phyloP scores from a whole-genome alignment of 2,888 invertebrate species.

The Raillietiella orientalis region DNA sequence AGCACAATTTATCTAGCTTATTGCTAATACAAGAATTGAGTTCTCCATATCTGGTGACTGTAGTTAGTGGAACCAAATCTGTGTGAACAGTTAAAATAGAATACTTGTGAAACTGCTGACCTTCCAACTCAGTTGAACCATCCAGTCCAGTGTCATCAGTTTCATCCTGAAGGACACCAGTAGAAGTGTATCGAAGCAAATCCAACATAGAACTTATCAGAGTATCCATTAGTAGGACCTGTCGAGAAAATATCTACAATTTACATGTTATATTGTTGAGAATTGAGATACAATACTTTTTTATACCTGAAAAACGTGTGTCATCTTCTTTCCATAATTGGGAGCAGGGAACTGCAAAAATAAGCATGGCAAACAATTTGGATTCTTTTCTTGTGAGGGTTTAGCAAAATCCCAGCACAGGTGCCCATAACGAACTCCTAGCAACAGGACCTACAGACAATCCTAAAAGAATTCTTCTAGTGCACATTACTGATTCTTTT shows the following conservation, averaged over 20 bases:
- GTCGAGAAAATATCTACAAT: slow-evolving; percentile 3
- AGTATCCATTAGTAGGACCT: slow-evolving; percentile 57
- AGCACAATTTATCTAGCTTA: slow-evolving; percentile 47
- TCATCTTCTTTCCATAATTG: slow-evolving; percentile 37
- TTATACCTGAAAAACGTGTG: slow-evolving; percentile 35
- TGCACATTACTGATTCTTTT: slow-evolving; percentile 29
- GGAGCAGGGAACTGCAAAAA: slow-evolving; percentile 62
- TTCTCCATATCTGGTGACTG: slow-evolving; percentile 15
- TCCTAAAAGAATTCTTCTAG: slow-evolving; percentile 2
- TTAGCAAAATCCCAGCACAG: slow-evolving; percentile 75
- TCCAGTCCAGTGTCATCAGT: slow-evolving; percentile 27
- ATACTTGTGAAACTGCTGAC: slow-evolving; percentile 7
- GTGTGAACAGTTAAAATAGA: neutral
- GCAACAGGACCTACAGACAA: slow-evolving; percentile 30
- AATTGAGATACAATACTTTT: slow-evolving; percentile 13
- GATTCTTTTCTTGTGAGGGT: slow-evolving; percentile 40
- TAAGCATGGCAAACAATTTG: slow-evolving; percentile 60
- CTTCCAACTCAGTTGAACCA: slow-evolving; percentile 11
- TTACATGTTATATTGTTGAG: neutral
- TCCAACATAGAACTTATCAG: slow-evolving; percentile 51
- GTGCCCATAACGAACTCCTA: slow-evolving; percentile 58
- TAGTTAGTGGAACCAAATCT: slow-evolving; percentile 9
- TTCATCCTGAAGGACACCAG: slow-evolving; percentile 12
- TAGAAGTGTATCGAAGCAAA: slow-evolving; percentile 12
- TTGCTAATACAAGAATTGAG: slow-evolving; percentile 36